Conservation (phyloP, 2,113 vertebrate genomes). For the Caranx melampygus region DNA sequence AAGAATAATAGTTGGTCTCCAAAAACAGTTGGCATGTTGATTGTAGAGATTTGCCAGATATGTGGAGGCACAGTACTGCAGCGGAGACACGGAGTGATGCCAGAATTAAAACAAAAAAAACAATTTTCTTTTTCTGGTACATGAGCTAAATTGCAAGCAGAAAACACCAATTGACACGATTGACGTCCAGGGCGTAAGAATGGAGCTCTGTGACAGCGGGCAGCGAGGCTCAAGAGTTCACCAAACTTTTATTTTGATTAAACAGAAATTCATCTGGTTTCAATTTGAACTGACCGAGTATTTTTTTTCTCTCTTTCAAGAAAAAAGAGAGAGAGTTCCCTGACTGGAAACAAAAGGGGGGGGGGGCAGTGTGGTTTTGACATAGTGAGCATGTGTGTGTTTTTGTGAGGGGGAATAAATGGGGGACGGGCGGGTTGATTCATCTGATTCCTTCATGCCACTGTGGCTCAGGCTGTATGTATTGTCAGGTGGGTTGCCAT, state of each 20-base stretch:
- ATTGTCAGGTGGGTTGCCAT: conserved; percentile 67
- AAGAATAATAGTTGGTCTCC: conserved; percentile 45
- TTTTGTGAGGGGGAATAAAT: conserved; percentile 14
- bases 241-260: conserved; percentile 63
- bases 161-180: conserved; percentile 50
- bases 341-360: conserved; percentile 65
- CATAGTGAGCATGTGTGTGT: conserved; percentile 29
- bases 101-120: conserved; percentile 29
- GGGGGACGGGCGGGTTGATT: conserved; percentile 38
- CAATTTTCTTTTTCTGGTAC: conserved; percentile 47
- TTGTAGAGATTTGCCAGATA: conserved; percentile 61
- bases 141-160: conserved; percentile 43
- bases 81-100: conserved; percentile 29
- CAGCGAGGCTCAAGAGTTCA: conserved; percentile 39
- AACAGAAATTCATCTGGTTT: conserved; percentile 71
- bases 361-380: conserved; percentile 66
- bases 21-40: conserved; percentile 33
- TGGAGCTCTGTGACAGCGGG: conserved; percentile 21
- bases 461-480: conserved; percentile 72
- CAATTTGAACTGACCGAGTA: conserved; percentile 58
- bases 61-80: conserved; percentile 39
- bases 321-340: conserved; percentile 30
- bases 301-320: conserved; percentile 47
- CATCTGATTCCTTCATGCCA: conserved; percentile 70
- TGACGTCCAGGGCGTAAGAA: conserved; percentile 20